Percentiles rank a stretch among this genome's conserved stretches.
phyloP scores from a whole-genome alignment of 2,888 invertebrate species.

The Apeira syringaria region DNA sequence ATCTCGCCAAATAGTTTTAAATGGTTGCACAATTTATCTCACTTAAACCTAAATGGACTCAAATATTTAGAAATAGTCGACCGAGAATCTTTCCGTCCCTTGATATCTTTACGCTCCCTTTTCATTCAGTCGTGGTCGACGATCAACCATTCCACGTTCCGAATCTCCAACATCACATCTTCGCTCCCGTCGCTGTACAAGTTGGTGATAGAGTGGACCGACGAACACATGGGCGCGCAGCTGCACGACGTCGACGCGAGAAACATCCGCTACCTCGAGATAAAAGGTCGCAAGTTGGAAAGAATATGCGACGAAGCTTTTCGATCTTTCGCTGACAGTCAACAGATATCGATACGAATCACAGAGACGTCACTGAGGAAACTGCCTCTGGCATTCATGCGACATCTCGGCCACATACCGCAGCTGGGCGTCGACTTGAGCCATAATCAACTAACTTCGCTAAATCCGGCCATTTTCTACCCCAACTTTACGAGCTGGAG shows the following conservation, averaged over 20 bases:
- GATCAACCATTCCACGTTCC: constrained; percentile 86
- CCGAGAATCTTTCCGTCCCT: constrained; percentile 88
- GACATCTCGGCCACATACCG: constrained; percentile 89
- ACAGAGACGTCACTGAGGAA: constrained; percentile 90
- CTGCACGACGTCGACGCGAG: constrained; percentile 90
- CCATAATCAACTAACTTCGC: constrained; percentile 90
- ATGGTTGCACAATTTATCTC: constrained; percentile 88
- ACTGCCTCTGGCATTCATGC: constrained; percentile 91
- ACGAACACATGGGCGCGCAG: constrained; percentile 88
- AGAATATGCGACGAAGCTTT: constrained; percentile 91
- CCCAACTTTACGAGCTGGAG: constrained; percentile 95
- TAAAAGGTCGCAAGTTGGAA: constrained; percentile 89
- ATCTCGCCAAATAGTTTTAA: constrained; percentile 88
- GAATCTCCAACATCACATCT: constrained; percentile 88
- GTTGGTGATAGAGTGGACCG: constrained; percentile 90
- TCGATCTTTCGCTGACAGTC: constrained; percentile 87
- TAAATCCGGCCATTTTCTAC: constrained; percentile 93
- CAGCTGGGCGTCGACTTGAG: constrained; percentile 92
- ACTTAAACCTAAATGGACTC: constrained; percentile 89
- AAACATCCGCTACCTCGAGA: constrained; percentile 91
- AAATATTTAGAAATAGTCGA: constrained; percentile 89
- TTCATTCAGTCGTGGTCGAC: constrained; percentile 90
- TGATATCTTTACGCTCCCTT: constrained; percentile 88
- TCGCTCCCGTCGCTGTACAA: constrained; percentile 89
- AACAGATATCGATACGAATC: constrained; percentile 90